Evolutionary conservation across 2,113 vertebrate species (phyloP), one percentile per base, ranked within the genome.

Genomic region (Motacilla alba): DNA sequence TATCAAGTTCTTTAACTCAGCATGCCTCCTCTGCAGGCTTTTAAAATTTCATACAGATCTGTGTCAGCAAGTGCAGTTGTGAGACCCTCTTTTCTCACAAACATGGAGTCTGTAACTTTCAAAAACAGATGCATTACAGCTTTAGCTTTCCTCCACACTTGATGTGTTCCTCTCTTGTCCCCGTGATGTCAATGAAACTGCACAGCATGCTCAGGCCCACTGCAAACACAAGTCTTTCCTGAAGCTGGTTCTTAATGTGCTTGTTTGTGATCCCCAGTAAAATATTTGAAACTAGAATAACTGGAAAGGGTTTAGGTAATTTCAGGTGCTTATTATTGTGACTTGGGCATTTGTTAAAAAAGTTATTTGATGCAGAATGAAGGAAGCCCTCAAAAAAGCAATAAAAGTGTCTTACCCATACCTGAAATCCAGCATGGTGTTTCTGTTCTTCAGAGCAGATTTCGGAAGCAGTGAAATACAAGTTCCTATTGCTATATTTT

Each of bases 1-100:
- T 98, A 98, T 98, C 95, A 96, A 82, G 91, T 95, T 97, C 94
- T 97, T 96, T 73, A 89, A 83, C 83, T 95, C 87, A 91, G 83
- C 41, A 41, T 33, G 12, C 50, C 44, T 96, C 69, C 58, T 9
- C 64, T 10, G 2, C 53, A 87, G 84, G 37, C 69, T 93, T 89
- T 84, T 50, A 59, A 37, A 73, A 35, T 59, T 60, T 63, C 0
- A 0, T 33, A 75, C 41, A 17, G n/a, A 31, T 55, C 66, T 86
- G 27, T 28, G 23, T 56, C 64, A 68, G 49, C 75, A 89, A 83
- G n/a, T 30, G 43, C 33, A 49, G 28, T 87, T 88, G n/a, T 31
- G 73, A 90, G 64, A 66, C 31, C 27, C 68, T 53, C 21, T 76
- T 77, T 84, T 83, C 75, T 75, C 58, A 55, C 52, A 74, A 50